Evolutionary conservation across 2,888 invertebrate species (phyloP).

Genomic region (Aphrophora alni): DNA sequence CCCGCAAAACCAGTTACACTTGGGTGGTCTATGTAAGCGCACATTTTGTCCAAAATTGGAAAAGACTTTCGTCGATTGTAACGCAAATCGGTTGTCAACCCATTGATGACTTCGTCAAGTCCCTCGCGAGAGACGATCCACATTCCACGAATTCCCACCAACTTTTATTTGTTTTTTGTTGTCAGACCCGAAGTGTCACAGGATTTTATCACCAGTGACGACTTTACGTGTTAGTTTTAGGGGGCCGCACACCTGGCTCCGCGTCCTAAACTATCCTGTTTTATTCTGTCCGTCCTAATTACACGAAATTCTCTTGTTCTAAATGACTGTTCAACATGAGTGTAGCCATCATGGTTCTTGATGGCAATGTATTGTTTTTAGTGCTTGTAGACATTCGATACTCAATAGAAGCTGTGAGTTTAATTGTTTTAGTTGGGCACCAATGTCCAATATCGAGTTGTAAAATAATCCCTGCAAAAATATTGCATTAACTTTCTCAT

Average conservation of each 20-base stretch:
- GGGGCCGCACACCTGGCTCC: background rate
- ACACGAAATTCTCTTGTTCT: background rate
- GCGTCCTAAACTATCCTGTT: background rate
- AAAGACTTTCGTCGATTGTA: background rate
- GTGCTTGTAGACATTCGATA: background rate
- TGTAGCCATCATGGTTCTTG: background rate
- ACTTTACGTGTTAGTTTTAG: background rate
- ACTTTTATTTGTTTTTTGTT: background rate
- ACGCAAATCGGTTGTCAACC: background rate
- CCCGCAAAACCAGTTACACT: background rate
- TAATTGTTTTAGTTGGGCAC: background rate
- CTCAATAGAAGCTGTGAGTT: background rate
- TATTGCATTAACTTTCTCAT: no score
- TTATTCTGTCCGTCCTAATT: background rate
- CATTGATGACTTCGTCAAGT: slow-evolving; percentile 1
- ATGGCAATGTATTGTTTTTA: background rate
- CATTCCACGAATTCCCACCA: background rate
- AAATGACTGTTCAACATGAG: background rate
- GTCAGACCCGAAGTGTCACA: background rate
- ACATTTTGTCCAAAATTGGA: background rate
- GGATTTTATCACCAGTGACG: background rate
- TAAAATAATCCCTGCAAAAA: no score
- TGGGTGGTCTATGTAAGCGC: background rate
- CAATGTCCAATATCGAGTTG: background rate
- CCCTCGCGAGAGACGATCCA: background rate